Evolutionary conservation across 2,888 invertebrate genomes (phyloP).

Genomic region (Ommatoiulus sabulosus): DNA sequence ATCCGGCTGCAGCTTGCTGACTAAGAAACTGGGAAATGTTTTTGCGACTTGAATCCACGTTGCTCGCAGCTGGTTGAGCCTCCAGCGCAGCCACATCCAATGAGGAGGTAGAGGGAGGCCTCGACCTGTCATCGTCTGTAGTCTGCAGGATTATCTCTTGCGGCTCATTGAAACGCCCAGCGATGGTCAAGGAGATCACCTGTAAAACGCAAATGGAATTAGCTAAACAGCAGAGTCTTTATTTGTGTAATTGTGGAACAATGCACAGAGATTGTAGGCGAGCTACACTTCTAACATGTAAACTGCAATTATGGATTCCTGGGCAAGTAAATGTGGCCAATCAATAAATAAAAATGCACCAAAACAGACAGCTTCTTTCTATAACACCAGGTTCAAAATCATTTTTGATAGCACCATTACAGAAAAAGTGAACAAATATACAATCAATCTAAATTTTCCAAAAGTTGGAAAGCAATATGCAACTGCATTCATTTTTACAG

Average conservation of each 20-base stretch:
- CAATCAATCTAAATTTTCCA: too few relatives aligned
- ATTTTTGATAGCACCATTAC: too few relatives aligned
- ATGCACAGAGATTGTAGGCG: too few relatives aligned
- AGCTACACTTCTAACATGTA: too few relatives aligned
- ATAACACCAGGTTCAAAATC: too few relatives aligned
- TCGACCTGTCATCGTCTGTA: conserved; percentile 64
- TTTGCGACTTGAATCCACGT: conserved; percentile 66
- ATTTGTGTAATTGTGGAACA: background rate
- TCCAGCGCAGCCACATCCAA: background rate
- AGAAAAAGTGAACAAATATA: too few relatives aligned
- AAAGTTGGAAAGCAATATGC: too few relatives aligned
- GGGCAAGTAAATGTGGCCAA: too few relatives aligned
- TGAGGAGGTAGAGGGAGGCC: conserved; percentile 52
- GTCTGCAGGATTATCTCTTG: conserved; percentile 79
- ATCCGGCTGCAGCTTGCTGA: conserved; percentile 63
- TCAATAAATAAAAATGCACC: too few relatives aligned
- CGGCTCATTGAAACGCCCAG: conserved; percentile 75
- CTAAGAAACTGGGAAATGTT: conserved; percentile 67
- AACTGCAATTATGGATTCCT: too few relatives aligned
- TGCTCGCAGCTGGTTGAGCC: conserved; percentile 64
- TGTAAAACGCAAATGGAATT: conserved; percentile 62
- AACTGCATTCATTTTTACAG: too few relatives aligned
- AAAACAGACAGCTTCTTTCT: too few relatives aligned
- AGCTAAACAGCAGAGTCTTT: background rate
- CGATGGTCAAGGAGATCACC: conserved; percentile 76